Conservation (phyloP, 2,797 vertebrate genomes). For the Xiphophorus birchmanni region DNA sequence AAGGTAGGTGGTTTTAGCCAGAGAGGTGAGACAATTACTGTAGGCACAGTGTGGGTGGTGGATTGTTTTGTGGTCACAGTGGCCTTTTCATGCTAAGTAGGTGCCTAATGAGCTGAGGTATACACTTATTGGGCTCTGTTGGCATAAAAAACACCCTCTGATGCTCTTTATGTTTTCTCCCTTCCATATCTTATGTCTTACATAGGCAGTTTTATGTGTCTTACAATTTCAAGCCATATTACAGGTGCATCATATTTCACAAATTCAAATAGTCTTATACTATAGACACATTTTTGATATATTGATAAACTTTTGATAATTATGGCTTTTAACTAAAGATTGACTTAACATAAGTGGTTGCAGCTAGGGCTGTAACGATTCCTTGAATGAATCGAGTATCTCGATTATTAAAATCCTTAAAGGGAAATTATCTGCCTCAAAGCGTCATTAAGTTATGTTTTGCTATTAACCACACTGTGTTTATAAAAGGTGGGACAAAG, state of each 20-base stretch:
- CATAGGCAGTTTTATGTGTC: not conserved
- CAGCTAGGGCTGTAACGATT: no score
- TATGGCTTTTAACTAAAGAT: not conserved
- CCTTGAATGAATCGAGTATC: no score
- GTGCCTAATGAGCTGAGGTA: conserved; percentile 61
- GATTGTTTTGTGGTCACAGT: conserved; percentile 63
- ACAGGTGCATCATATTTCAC: not conserved
- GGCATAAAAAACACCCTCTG: conserved; percentile 46
- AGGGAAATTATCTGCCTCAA: no score
- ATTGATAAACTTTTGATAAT: not conserved
- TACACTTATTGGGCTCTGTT: conserved; percentile 49
- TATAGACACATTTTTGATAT: not conserved
- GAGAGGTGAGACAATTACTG: conserved; percentile 35
- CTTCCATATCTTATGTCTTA: not conserved
- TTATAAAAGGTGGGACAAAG: no score
- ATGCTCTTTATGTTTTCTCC: conserved; percentile 22
- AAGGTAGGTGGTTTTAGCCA: conserved; percentile 43
- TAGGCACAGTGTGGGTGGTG: conserved; percentile 52
- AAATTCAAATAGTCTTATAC: not conserved
- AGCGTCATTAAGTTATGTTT: no score
- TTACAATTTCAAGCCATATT: not conserved
- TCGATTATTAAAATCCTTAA: no score
- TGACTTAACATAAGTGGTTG: not conserved
- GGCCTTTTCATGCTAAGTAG: conserved; percentile 70
- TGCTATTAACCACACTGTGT: no score